phyloP scores from a whole-genome alignment of 1,140 invertebrate species.

The Drosophila dunni region DNA sequence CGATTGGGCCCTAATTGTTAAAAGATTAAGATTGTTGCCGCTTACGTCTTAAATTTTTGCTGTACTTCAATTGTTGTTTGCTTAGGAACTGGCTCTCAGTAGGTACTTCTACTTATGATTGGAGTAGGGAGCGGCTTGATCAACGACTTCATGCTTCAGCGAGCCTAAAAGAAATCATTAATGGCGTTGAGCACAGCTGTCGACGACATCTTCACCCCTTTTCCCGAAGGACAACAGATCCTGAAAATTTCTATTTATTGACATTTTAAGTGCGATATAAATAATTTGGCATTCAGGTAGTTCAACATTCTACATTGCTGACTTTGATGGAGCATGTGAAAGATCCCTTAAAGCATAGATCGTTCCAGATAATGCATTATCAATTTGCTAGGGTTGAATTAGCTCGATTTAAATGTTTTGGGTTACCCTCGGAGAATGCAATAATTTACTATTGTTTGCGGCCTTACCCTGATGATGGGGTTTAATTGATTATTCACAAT shows the following conservation, averaged over 20 bases:
- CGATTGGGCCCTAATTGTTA: slow-evolving; percentile 61
- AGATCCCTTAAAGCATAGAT: slow-evolving; percentile 28
- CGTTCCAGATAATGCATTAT: slow-evolving; percentile 65
- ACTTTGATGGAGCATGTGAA: slow-evolving; percentile 71
- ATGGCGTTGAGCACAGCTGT: slow-evolving; percentile 71
- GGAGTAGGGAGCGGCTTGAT: slow-evolving; percentile 37
- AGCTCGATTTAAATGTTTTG: slow-evolving; percentile 63
- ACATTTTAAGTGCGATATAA: slow-evolving; percentile 81
- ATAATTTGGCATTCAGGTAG: slow-evolving; percentile 80
- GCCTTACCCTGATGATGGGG: slow-evolving; percentile 37
- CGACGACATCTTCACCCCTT: slow-evolving; percentile 66
- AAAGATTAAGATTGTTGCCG: slow-evolving; percentile 75
- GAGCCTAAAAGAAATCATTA: slow-evolving; percentile 53
- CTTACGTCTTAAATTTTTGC: slow-evolving; percentile 39
- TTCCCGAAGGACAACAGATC: slow-evolving; percentile 20
- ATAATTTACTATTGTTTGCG: slow-evolving; percentile 44
- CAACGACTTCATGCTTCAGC: slow-evolving; percentile 67
- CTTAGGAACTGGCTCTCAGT: slow-evolving; percentile 53
- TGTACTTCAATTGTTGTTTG: slow-evolving; percentile 62
- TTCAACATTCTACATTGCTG: slow-evolving; percentile 31
- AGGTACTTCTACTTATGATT: slow-evolving; percentile 22
- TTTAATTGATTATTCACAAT: slow-evolving; percentile 76
- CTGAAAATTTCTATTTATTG: slow-evolving; percentile 74
- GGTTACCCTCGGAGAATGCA: slow-evolving; percentile 27
- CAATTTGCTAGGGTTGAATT: slow-evolving; percentile 78